Percentiles rank a stretch among this genome's conserved stretches.
These are phyloP conservation scores for Orius insidiosus DNA, from an alignment of 1,140 invertebrate genomes.

Conservation along the genomic window DNA sequence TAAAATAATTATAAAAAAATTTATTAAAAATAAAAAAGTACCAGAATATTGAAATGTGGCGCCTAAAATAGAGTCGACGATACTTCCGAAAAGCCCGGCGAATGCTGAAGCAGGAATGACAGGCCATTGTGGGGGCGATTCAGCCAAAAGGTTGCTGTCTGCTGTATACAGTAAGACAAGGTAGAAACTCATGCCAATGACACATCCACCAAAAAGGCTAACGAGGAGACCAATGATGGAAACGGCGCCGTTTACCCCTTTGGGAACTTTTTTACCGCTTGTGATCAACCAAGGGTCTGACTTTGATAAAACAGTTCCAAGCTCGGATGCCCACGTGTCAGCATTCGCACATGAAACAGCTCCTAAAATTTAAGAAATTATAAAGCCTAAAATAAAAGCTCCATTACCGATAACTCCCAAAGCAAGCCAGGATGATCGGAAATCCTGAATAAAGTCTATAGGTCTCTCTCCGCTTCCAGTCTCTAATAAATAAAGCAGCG, in stretches of 20 bases:
- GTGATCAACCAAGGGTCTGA: constrained; percentile 61
- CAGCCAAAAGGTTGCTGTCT: too few relatives aligned
- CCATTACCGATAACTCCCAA: constrained; percentile 41
- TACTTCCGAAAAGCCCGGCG: too few relatives aligned
- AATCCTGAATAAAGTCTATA: too few relatives aligned
- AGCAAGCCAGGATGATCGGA: constrained; percentile 63
- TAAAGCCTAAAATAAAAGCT: constrained; percentile 2
- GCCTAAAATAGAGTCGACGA: too few relatives aligned
- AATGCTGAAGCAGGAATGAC: too few relatives aligned
- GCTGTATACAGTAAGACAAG: constrained; percentile 43
- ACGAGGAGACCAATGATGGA: constrained; percentile 49
- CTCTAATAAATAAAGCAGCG: too few relatives aligned
- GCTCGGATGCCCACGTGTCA: constrained; percentile 82
- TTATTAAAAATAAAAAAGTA: constrained; percentile 24
- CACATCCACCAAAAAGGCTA: constrained; percentile 54
- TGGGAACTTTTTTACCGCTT: constrained; percentile 51
- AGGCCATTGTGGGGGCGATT: too few relatives aligned
- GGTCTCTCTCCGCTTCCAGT: too few relatives aligned
- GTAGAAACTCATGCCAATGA: constrained; percentile 59
- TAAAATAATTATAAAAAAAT: constrained; percentile 23
- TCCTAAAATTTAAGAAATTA: too few relatives aligned
- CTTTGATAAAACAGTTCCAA: constrained; percentile 56
- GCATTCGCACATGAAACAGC: too few relatives aligned
- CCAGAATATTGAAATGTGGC: constrained; percentile 82
- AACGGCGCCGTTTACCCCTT: constrained; percentile 72